Evolutionary conservation across 2,888 invertebrate species (phyloP), one percentile per base, ranked within the genome.

Genomic region (Hypsopygia costalis): DNA sequence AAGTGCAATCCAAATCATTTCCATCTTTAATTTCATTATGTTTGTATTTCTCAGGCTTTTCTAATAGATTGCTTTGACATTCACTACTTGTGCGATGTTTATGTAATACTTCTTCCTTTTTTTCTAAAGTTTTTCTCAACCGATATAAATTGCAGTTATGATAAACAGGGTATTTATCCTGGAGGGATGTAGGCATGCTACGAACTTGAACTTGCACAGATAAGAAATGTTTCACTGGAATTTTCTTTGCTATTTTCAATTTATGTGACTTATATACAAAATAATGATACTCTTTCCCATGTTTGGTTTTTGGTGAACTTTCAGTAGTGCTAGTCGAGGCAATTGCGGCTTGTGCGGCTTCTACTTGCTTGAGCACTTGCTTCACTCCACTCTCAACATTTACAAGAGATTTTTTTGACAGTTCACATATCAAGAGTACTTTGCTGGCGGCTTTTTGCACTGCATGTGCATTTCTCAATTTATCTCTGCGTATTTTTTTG

Each of bases 351-450:
- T 81, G 75, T 25, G 64, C 52, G 10, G 50, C 54, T 34, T 67
- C 62, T 46, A 83, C 58, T 38, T 58, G 46, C n/a, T 65, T 58
- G 36, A 80, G 54, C 43, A 81, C 63, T 51, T 69, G 76, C 43
- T 75, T 73, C 8, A 89, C 72, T 36, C 79, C 79, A 43, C 51
- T 56, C 55, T 87, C 87, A 1, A 89, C 87, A 58, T 82, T 87
- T 28, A 77, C 74, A 6, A 89, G 68, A 0, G 89, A 87, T 54
- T 81, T 85, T 62, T 81, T 87, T 30, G 89, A 88, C 48, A 88
- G 65, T 53, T 86, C 76, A 54, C 89, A 89, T 47, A 89, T 85
- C 9, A 79, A 54, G 32, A 88, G 67, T 5, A 89, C 77, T 58
- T 88, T 89, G 40, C 62, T 69, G 3, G 82, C 82, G 6, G 81